phyloP scores from a whole-genome alignment of 2,797 vertebrate genomes.

The Peromyscus melanophrys region DNA sequence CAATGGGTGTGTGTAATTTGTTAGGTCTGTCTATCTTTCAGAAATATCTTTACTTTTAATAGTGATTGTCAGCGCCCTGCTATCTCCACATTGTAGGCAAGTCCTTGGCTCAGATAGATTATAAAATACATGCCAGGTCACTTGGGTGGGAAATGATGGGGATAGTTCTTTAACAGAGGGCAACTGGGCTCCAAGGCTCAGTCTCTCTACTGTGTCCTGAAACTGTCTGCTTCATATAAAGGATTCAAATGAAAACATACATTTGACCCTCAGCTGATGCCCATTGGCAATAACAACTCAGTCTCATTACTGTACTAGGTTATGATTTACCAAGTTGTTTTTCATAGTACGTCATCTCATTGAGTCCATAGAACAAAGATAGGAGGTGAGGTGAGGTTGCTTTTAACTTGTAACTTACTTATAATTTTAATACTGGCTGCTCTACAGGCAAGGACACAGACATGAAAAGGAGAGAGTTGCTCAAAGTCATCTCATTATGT shows the following conservation, averaged over 20 bases:
- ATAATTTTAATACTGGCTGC: neutral
- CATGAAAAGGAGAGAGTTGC: neutral
- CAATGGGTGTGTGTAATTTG: neutral
- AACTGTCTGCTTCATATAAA: neutral
- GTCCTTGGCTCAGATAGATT: neutral
- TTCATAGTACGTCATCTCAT: neutral
- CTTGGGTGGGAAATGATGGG: neutral
- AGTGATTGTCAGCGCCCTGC: neutral
- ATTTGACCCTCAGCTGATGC: slow-evolving; percentile 39
- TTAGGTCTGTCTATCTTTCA: slow-evolving; percentile 30
- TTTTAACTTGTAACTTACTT: neutral
- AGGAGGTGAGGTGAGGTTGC: neutral
- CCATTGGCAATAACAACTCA: neutral
- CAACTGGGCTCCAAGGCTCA: neutral
- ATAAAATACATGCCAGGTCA: neutral
- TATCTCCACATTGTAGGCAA: neutral
- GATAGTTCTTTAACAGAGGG: neutral
- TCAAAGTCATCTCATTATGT: slow-evolving; percentile 18
- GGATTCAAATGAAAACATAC: neutral
- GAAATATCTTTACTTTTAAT: neutral
- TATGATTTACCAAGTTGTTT: neutral
- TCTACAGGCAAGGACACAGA: slow-evolving; percentile 6
- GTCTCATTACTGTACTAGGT: neutral
- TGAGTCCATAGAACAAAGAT: neutral
- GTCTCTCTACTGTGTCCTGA: neutral